These are phyloP conservation scores for Nannoperca australis DNA, from an alignment of 2,797 vertebrate species.

Conservation along the genomic window DNA sequence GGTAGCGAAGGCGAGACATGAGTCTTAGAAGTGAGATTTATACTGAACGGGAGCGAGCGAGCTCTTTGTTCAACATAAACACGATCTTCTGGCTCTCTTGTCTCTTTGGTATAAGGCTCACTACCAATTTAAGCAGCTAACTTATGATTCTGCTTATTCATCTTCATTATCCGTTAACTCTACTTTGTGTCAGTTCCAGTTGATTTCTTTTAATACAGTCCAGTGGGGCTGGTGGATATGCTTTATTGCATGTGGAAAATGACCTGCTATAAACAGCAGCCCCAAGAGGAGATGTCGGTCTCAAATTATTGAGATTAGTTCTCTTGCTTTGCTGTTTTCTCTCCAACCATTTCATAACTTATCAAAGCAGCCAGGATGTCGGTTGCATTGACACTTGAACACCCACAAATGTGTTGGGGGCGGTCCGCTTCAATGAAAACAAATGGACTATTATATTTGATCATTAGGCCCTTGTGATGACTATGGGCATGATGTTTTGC, in stretches of 20 bases:
- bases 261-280: conserved; percentile 7
- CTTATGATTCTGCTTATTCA: conserved; percentile 5
- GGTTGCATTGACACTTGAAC: not conserved
- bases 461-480: conserved; percentile 4
- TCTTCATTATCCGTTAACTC: conserved; percentile 1
- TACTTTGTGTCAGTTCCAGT: not conserved
- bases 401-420: not conserved
- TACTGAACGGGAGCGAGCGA: not conserved
- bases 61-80: not conserved
- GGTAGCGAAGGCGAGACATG: not conserved
- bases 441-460: conserved; percentile 1
- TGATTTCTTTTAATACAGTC: conserved; percentile 23
- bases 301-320: not conserved
- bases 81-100: not conserved
- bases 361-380: not conserved
- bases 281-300: not conserved
- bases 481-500: not conserved
- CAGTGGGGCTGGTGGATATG: conserved; percentile 10
- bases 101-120: not conserved
- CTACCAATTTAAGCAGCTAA: not conserved
- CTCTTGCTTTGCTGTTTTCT: conserved; percentile 9
- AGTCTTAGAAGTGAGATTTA: not conserved
- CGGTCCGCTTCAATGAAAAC: conserved; percentile 3
- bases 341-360: not conserved
- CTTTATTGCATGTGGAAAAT: conserved; percentile 40